A percentile compares a stretch with the other conserved stretches of the same genome.
Conservation (phyloP, 2,113 vertebrate genomes). For the Brachyhypopomus occidentalis region DNA sequence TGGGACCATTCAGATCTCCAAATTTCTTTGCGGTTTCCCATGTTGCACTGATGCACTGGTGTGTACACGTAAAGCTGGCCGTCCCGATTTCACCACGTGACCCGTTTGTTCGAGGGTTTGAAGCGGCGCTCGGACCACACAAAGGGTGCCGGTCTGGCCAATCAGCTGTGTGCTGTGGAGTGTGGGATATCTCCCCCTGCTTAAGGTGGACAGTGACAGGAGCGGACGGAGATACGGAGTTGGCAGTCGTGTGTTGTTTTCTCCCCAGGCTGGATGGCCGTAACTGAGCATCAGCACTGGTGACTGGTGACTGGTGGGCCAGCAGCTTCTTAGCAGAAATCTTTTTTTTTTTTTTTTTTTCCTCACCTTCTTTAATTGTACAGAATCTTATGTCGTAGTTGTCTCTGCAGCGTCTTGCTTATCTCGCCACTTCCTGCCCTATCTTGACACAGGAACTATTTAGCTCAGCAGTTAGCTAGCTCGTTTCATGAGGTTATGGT, state of each 20-base stretch:
- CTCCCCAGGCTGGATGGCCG: neutral
- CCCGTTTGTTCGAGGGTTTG: neutral
- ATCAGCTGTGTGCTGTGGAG: neutral
- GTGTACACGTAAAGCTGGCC: neutral
- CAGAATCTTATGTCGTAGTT: slow-evolving; percentile 30
- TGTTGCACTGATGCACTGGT: neutral
- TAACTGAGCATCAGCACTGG: slow-evolving; percentile 8
- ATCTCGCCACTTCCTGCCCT: slow-evolving; percentile 73
- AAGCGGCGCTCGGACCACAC: neutral
- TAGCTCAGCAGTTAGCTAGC: slow-evolving; percentile 45
- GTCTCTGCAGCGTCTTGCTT: slow-evolving; percentile 23
- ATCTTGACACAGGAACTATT: slow-evolving; percentile 36
- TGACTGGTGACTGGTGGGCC: slow-evolving; percentile 37
- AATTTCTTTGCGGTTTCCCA: neutral
- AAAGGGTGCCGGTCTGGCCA: slow-evolving; percentile 2
- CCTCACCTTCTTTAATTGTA: neutral
- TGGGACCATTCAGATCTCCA: neutral
- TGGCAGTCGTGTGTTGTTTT: slow-evolving; percentile 23
- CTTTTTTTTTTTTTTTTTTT: slow-evolving; percentile 16
- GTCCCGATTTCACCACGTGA: slow-evolving; percentile 20
- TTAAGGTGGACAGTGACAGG: neutral
- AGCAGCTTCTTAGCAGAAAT: slow-evolving; percentile 6
- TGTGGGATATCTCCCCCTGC: neutral
- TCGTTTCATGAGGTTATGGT: neutral
- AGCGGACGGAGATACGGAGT: slow-evolving; percentile 39